These are phyloP conservation scores for Sinocyclocheilus maitianheensis DNA, from an alignment of 2,113 vertebrate species.

Conservation along the genomic window DNA sequence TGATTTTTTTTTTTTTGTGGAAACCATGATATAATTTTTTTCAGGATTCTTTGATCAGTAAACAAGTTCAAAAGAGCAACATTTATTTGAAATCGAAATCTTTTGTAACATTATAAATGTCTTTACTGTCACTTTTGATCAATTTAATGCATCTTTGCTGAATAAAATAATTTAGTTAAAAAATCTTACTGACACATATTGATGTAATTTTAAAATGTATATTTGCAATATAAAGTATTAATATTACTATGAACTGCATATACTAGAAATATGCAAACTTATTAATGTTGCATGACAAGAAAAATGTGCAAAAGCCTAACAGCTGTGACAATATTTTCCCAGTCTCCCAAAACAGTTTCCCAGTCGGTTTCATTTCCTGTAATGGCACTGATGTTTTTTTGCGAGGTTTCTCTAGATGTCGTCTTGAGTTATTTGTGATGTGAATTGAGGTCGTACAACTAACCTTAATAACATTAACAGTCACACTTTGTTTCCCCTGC, in stretches of 20 bases:
- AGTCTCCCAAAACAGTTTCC: too few species aligned
- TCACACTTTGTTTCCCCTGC: conserved; percentile 6
- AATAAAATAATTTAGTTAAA: too few species aligned
- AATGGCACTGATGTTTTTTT: conserved; percentile 55
- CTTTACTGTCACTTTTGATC: neutral
- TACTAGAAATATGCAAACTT: too few species aligned
- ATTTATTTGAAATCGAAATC: neutral
- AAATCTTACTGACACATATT: neutral
- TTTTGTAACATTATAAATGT: neutral
- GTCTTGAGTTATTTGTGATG: conserved; percentile 2
- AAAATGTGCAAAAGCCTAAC: too few species aligned
- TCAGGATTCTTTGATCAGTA: neutral
- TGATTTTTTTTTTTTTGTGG: too few species aligned
- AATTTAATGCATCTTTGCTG: too few species aligned
- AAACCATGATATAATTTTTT: neutral
- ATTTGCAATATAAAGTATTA: too few species aligned
- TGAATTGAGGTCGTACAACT: neutral
- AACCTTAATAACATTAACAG: conserved; percentile 13
- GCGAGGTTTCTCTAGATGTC: conserved; percentile 69
- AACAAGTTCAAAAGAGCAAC: too few species aligned
- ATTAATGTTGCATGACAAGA: too few species aligned
- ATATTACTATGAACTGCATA: too few species aligned
- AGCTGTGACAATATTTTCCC: neutral
- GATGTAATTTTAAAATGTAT: too few species aligned
- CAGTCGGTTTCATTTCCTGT: neutral